Percentiles rank a stretch among this genome's conserved stretches.
phyloP scores from a whole-genome alignment of 1,140 invertebrate genomes.

The Lasioglossum baleicum region DNA sequence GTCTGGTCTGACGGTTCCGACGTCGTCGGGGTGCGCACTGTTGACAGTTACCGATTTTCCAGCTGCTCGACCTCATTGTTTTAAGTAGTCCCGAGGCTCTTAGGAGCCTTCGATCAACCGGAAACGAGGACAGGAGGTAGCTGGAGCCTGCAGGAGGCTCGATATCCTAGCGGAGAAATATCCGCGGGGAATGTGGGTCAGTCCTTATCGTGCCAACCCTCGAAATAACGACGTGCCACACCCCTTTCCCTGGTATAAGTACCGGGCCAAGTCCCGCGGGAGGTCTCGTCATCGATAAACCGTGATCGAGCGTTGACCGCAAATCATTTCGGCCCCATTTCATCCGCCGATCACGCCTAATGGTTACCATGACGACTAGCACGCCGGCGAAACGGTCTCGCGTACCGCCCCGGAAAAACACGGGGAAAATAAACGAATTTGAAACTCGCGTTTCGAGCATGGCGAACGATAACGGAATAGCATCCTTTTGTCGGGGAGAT shows the following conservation, averaged over 20 bases:
- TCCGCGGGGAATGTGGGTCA: conserved; percentile 49
- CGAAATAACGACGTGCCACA: conserved; percentile 47
- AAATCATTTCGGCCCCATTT: conserved; percentile 55
- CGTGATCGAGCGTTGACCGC: conserved; percentile 30
- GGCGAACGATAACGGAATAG: no score
- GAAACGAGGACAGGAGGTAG: conserved; percentile 16
- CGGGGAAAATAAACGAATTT: no score
- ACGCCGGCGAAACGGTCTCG: no score
- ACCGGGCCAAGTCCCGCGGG: background rate
- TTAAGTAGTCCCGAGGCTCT: conserved; percentile 24
- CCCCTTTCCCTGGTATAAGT: conserved; percentile 21
- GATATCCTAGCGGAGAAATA: conserved; percentile 43
- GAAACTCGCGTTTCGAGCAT: no score
- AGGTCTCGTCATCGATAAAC: conserved; percentile 37
- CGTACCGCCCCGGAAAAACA: no score
- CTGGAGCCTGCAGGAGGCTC: conserved; percentile 5
- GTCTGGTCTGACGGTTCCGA: background rate
- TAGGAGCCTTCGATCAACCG: conserved; percentile 19
- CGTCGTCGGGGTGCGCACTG: background rate
- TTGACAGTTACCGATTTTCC: conserved; percentile 32
- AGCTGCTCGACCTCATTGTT: conserved; percentile 11
- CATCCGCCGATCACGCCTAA: conserved; percentile 27
- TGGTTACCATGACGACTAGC: conserved; percentile 8
- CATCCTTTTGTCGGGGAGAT: no score
- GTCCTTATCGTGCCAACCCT: conserved; percentile 53